phyloP scores from a whole-genome alignment of 2,797 vertebrate genomes.

The Brachyalestes nurse region DNA sequence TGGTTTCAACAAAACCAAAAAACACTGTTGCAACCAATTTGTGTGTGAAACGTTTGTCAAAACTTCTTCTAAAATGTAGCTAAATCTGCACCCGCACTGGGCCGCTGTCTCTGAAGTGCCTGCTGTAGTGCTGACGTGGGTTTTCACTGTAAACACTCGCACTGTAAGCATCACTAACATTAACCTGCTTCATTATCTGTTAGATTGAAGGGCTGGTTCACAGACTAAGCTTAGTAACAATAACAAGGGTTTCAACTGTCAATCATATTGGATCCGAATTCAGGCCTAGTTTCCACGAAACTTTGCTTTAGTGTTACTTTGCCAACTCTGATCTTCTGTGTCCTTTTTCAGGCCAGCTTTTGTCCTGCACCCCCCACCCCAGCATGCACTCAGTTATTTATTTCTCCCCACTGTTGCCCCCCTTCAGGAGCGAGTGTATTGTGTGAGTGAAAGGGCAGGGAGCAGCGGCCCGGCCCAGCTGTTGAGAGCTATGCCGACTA shows the following conservation, averaged over 20 bases:
- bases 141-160: neutral
- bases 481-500: slow-evolving; percentile 68
- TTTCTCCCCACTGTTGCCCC: slow-evolving; percentile 13
- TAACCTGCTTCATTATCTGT: neutral
- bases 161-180: neutral
- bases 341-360: slow-evolving; percentile 3
- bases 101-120: neutral
- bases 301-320: neutral
- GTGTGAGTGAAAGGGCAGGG: slow-evolving; percentile 49
- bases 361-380: neutral
- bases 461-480: slow-evolving; percentile 50
- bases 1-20: too few species aligned
- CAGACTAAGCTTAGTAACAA: too few species aligned
- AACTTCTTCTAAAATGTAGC: too few species aligned
- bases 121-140: neutral
- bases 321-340: neutral
- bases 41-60: too few species aligned
- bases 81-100: too few species aligned
- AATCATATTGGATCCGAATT: neutral
- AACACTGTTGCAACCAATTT: too few species aligned
- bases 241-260: too few species aligned
- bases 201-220: too few species aligned
- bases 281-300: neutral
- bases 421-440: slow-evolving; percentile 37
- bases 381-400: neutral